Percentiles rank a stretch among this genome's conserved stretches.
Conservation (phyloP, 2,113 vertebrate genomes). For the Lagopus muta region DNA sequence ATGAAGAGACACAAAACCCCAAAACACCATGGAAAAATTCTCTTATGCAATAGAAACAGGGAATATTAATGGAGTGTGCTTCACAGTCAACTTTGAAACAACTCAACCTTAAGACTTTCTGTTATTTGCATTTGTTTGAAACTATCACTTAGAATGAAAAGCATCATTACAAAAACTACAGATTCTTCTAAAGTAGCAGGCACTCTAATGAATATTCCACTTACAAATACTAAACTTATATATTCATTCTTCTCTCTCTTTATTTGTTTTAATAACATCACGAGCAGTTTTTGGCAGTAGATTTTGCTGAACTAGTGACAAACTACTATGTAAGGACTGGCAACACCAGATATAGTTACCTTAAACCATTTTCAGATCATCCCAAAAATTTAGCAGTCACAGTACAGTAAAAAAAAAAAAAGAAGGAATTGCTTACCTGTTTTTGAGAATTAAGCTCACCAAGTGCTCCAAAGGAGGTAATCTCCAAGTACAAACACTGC, state of each 20-base stretch:
- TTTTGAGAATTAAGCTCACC: too few species aligned
- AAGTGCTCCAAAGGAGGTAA: too few species aligned
- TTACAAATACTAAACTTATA: background rate
- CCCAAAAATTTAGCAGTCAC: too few species aligned
- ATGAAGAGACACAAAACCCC: background rate
- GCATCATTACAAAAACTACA: background rate
- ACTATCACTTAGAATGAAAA: background rate
- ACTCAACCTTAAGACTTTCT: background rate
- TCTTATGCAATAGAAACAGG: background rate
- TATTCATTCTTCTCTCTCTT: background rate
- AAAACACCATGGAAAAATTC: accelerated
- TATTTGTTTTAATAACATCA: background rate
- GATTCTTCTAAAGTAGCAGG: background rate
- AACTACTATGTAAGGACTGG: too few species aligned
- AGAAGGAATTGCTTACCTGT: too few species aligned
- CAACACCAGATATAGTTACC: too few species aligned
- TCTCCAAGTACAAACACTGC: too few species aligned
- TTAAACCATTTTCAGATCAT: too few species aligned
- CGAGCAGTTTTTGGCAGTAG: background rate
- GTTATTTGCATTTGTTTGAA: background rate
- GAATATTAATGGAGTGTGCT: background rate
- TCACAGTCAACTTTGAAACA: background rate
- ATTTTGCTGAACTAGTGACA: background rate
- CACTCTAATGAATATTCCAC: background rate
- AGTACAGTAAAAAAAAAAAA: too few species aligned